These are phyloP conservation scores for Pteronura brasiliensis DNA, from an alignment of 2,113 vertebrate genomes.

Conservation along the genomic window DNA sequence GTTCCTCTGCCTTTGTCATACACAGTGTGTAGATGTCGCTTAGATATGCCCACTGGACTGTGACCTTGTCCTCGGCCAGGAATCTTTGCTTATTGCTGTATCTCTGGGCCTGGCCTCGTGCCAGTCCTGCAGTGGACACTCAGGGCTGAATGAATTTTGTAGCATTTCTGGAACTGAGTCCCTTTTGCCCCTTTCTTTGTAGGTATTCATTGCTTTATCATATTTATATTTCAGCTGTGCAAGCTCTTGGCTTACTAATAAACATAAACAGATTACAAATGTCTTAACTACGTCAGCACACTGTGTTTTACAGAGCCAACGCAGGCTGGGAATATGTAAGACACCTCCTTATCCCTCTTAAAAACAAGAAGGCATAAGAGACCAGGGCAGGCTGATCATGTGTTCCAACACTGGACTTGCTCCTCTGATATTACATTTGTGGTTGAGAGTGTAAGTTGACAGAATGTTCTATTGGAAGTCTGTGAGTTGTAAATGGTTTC, in stretches of 20 bases:
- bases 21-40: neutral
- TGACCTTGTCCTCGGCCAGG: neutral
- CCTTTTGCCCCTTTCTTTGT: neutral
- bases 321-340: neutral
- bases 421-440: neutral
- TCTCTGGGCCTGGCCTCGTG: neutral
- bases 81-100: neutral
- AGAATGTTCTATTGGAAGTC: neutral
- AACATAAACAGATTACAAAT: conserved; percentile 3
- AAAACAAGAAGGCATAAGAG: neutral
- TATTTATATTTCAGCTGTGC: neutral
- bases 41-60: neutral
- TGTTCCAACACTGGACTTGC: neutral
- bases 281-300: neutral
- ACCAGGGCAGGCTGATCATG: neutral
- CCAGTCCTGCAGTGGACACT: neutral
- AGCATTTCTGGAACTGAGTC: neutral
- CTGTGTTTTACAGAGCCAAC: neutral
- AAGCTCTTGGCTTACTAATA: conserved; percentile 19
- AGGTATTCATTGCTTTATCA: neutral
- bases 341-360: neutral
- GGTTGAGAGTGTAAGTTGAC: neutral
- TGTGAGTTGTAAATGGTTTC: neutral
- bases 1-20: neutral
- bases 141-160: neutral